Base-by-base conservation (phyloP, 2,113 vertebrate genomes). In the Callipepla squamata region DNA sequence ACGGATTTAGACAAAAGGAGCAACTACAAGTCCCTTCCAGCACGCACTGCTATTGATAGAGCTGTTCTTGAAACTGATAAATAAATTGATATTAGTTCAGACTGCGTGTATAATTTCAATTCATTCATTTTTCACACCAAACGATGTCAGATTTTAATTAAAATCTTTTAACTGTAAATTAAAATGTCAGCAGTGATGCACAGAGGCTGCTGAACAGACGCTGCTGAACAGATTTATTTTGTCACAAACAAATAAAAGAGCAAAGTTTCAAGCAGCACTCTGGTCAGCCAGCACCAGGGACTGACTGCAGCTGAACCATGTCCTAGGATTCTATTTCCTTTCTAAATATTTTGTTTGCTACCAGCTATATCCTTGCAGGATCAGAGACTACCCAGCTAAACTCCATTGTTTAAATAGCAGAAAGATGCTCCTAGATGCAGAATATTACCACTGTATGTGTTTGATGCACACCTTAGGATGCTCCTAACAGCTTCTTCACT, bases 161-260 rank as follows among this genome's bases (percentile, higher is more conserved):
- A 92, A 96, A 80, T 72, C 22, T 62, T 97, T 95, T 90, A 92
- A 89, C 86, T 85, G 68, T 95, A 96, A 97, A 95, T 95, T 95
- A 85, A 97, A 96, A 89, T 91, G 89, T 85, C 82, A 94, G 70
- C 23, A 73, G 63, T 77, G 92, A 95, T 90, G 61, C 86, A 92
- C 25, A 94, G 80, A 78, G 73, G 75, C 72, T 84, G 78, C 59
- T 87, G 51, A 85, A 92, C 25, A 94, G 80, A 78, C 73, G 75
- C 72, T 84, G 78, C 59, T 87, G 51, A 85, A 94, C 32, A 70
- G 30, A 94, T 89, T 80, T 76, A 92, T 73, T 72, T 70, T 81
- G 38, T 75, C 72, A 17, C 18, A 55, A 62, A 51, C 0, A 85
- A 90, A 89, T 17, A 69, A 50, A 47, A 75, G 59, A 92, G 42